phyloP scores from a whole-genome alignment of 2,888 invertebrate genomes.

The Acrobasis consociella region DNA sequence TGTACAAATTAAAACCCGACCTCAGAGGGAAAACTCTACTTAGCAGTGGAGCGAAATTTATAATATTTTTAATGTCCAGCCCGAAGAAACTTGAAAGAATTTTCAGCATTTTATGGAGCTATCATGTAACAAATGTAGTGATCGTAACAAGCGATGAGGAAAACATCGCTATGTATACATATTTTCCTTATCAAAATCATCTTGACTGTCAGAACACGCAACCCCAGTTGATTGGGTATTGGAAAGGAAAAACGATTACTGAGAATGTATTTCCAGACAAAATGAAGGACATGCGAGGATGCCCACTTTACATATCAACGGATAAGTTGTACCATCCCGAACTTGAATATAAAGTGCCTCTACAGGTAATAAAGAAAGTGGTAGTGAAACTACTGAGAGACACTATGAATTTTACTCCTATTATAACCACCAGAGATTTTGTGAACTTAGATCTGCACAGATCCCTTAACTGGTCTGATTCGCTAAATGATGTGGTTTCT shows the following conservation, averaged over 20 bases:
- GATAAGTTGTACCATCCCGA: constrained; percentile 57
- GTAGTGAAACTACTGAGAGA: constrained; percentile 53
- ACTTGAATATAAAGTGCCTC: constrained; percentile 53
- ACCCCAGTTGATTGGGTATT: constrained; percentile 48
- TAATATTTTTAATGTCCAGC: constrained; percentile 50
- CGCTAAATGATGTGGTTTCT: constrained; percentile 58
- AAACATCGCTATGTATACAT: constrained; percentile 51
- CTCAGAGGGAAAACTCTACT: constrained; percentile 56
- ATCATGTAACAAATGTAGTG: constrained; percentile 53
- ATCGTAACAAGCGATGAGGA: constrained; percentile 44
- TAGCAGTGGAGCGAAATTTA: constrained; percentile 51
- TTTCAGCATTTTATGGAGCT: constrained; percentile 54
- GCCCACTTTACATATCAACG: constrained; percentile 64
- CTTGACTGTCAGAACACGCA: constrained; percentile 56
- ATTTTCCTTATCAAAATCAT: constrained; percentile 57
- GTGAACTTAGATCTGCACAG: constrained; percentile 60
- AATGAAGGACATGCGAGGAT: constrained; percentile 60
- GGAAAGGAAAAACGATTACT: constrained; percentile 38
- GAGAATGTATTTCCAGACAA: constrained; percentile 55
- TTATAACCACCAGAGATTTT: constrained; percentile 55
- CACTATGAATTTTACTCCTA: constrained; percentile 63
- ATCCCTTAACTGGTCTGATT: constrained; percentile 62
- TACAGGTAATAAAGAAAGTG: constrained; percentile 57
- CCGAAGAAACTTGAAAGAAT: constrained; percentile 50
- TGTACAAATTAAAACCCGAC: constrained; percentile 54